Conservation (phyloP, 2,113 vertebrate genomes). For the Lophius piscatorius region DNA sequence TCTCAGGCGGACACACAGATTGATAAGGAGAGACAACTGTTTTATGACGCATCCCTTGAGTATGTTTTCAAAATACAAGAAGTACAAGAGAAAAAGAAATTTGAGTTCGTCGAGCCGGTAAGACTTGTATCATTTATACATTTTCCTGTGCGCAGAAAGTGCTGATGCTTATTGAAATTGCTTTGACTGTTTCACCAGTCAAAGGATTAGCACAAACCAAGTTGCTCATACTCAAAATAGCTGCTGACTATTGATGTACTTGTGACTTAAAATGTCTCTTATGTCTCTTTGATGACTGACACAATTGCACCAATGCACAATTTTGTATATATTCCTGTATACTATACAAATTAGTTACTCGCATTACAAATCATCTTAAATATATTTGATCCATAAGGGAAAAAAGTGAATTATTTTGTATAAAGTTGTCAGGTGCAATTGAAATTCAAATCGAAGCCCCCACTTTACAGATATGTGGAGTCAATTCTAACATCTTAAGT, state of each 20-base stretch:
- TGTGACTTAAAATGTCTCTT: conserved; percentile 13
- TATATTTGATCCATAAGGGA: conserved; percentile 14
- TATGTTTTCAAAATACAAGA: conserved; percentile 99
- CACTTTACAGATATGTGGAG: not conserved
- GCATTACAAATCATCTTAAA: conserved; percentile 7
- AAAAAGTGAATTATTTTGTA: conserved; percentile 21
- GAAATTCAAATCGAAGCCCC: conserved; percentile 22
- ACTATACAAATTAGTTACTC: no score
- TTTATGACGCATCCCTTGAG: conserved; percentile 95
- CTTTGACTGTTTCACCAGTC: conserved; percentile 8
- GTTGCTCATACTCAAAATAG: not conserved
- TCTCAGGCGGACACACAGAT: conserved; percentile 93
- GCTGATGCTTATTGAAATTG: conserved; percentile 1
- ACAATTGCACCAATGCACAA: no score
- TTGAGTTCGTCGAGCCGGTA: conserved; percentile 99
- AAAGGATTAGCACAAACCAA: conserved; percentile 9
- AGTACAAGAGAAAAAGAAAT: conserved; percentile 99
- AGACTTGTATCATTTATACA: conserved; percentile 34
- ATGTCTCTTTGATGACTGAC: no score
- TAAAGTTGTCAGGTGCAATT: conserved; percentile 31
- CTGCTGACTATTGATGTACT: not conserved
- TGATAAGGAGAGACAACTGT: conserved; percentile 94
- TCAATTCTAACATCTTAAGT: conserved; percentile 35
- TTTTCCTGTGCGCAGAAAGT: not conserved
- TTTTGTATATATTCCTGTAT: no score